phyloP scores from a whole-genome alignment of 2,797 vertebrate species.

The Psittacula derbiana region DNA sequence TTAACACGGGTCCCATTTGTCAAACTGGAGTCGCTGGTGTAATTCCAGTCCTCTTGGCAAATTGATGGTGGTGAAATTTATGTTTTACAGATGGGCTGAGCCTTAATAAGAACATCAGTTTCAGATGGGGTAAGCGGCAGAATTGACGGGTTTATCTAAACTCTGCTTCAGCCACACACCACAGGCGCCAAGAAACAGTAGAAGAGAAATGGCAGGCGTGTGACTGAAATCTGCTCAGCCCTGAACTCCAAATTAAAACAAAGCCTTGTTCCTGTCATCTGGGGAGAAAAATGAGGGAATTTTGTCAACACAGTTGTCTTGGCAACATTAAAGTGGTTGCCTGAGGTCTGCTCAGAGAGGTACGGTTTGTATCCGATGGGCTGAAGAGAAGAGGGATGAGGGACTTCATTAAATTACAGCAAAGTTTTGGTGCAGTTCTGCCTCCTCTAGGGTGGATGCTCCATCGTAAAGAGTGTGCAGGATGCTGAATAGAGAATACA shows the following conservation, averaged over 20 bases:
- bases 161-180: not conserved
- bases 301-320: conserved; percentile 50
- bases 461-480: fast-evolving
- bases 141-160: conserved; percentile 31
- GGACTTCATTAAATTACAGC: not conserved
- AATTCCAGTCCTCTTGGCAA: conserved; percentile 1
- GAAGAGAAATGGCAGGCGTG: not conserved
- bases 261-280: not conserved
- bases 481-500: fast-evolving
- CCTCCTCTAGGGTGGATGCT: not conserved
- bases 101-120: conserved; percentile 51
- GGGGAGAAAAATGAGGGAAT: not conserved
- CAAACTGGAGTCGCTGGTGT: not conserved
- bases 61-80: not conserved
- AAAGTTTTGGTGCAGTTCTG: not conserved
- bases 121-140: not conserved
- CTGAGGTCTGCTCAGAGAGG: not conserved
- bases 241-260: conserved; percentile 28
- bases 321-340: conserved; percentile 1
- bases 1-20: conserved; percentile 21
- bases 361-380: fast-evolving
- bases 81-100: conserved; percentile 36
- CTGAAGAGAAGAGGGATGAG: not conserved
- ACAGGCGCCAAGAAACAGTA: not conserved
- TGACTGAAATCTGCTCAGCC: conserved; percentile 18